Base-by-base conservation (phyloP, 2,797 vertebrate genomes). In the Synanceia verrucosa region DNA sequence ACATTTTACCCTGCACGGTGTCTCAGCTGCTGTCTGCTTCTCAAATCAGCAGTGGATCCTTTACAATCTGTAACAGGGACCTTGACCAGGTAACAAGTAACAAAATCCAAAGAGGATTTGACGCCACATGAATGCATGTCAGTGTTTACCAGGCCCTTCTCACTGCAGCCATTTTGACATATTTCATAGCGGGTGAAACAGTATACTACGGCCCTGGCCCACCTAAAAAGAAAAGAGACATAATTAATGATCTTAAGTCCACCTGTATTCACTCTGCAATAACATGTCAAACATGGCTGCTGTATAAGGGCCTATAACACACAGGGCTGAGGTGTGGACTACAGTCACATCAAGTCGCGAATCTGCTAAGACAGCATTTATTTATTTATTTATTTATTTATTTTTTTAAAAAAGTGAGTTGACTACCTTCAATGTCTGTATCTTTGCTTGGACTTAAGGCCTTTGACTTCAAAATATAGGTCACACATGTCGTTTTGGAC, bases 11-110 rank as follows among this genome's bases (percentile, higher is more conserved):
- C 11, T 87, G 86, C 78, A 87, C 90, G 0, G 91, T 91, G 63
- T 92, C 90, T 28, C 92, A 93, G 75, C 90, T 94, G 65, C 82
- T 89, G 47, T 76, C 81, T 7, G 85, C 90, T 13, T 18, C 44
- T 2, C 47, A 66, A 13, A 37, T 50, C 50, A 1, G 6, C 46
- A 51, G 5, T 0, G 75, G 75, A 1, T 4, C 24, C 18, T 92
- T 91, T 52, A 21, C 48, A 0, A 24, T 92, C 28, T 13, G 63
- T 4, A 44, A 75, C 37, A 10, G 16, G 21, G 79, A 91, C 16
- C 70, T 92, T 31, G 70, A 78, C 60, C 90, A 92, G 88, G 92
- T 92, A n/a, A 67, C 11, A 63, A 63, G 9, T 1, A 44, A 14
- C 23, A 48, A 3, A 34, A 26, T 34, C 21, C 9, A 14, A 28